Evolutionary conservation across 2,113 vertebrate genomes (phyloP).

Genomic region (Casuarius casuarius): DNA sequence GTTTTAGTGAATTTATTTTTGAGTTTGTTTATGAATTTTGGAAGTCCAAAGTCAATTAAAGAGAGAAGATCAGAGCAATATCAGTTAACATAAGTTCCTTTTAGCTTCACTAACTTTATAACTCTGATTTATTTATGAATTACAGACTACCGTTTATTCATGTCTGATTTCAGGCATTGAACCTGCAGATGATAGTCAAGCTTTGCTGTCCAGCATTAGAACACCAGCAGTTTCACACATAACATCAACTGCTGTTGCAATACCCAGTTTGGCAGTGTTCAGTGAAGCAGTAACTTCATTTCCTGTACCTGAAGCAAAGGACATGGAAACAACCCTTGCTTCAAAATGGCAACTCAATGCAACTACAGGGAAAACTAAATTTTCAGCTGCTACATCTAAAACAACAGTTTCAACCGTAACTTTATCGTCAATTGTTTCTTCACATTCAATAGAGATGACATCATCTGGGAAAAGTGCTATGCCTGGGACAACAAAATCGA

Average conservation of each 20-base stretch:
- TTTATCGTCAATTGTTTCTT: conserved; percentile 1
- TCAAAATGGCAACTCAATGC: background rate
- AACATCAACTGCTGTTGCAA: background rate
- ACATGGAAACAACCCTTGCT: background rate
- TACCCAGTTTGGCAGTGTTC: background rate
- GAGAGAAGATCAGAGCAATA: background rate
- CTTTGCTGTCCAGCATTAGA: background rate
- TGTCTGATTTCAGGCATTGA: conserved; percentile 83
- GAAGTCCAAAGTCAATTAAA: background rate
- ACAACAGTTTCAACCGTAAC: background rate
- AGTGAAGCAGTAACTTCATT: background rate
- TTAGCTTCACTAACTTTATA: background rate
- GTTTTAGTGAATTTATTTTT: background rate
- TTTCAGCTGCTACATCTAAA: background rate
- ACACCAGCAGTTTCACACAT: background rate
- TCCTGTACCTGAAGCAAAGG: background rate
- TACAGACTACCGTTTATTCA: background rate
- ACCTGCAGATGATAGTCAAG: conserved; percentile 49
- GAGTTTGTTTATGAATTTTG: background rate
- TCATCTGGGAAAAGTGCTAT: background rate
- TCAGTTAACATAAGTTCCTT: background rate
- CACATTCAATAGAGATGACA: background rate
- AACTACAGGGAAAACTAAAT: background rate
- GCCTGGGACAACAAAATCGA: background rate
- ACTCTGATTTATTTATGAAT: background rate